Conservation (phyloP, 2,113 vertebrate genomes). For the Oreochromis tanganicae region DNA sequence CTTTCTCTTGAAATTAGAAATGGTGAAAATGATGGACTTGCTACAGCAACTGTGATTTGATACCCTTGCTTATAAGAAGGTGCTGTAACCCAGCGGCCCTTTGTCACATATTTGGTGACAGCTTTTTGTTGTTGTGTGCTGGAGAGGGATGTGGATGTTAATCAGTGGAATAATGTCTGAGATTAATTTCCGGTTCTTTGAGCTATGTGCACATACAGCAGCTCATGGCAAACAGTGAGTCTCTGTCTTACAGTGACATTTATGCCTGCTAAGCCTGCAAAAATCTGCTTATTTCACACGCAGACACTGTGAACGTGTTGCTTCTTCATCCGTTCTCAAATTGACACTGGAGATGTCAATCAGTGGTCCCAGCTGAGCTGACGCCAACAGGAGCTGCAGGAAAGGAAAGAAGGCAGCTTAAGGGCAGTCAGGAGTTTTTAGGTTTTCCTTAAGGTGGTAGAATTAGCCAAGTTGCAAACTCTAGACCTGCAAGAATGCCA, state of each 20-base stretch:
- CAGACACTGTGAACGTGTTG: neutral
- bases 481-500: neutral
- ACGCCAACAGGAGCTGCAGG: neutral
- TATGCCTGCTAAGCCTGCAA: neutral
- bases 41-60: neutral
- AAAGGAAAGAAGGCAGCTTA: neutral
- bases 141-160: neutral
- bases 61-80: neutral
- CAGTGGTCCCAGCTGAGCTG: neutral
- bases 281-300: neutral
- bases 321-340: neutral
- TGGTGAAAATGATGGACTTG: neutral
- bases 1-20: neutral
- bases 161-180: neutral
- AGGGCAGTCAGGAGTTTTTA: neutral
- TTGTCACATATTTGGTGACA: neutral
- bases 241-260: neutral
- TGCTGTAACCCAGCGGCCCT: neutral
- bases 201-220: neutral
- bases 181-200: constrained; percentile 35
- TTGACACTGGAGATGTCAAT: neutral
- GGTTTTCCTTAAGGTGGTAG: neutral
- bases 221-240: neutral
- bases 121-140: neutral
- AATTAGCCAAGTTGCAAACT: neutral